These are phyloP conservation scores for Chionomys nivalis DNA, from an alignment of 2,113 vertebrate species.

Conservation along the genomic window DNA sequence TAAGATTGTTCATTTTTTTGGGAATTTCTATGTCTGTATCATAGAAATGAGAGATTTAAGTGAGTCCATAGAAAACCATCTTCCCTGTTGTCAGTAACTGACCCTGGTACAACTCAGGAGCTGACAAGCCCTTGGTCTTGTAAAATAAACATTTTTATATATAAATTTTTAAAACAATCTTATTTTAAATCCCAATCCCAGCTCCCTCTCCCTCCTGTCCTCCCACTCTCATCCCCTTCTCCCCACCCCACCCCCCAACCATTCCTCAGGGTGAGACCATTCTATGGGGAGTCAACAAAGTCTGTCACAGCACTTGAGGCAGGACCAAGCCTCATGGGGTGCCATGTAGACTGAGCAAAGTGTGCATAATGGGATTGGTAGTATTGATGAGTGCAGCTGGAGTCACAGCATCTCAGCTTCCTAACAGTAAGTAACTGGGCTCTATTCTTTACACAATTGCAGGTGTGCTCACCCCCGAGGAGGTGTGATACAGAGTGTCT, in stretches of 20 bases:
- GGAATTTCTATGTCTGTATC: constrained; percentile 17
- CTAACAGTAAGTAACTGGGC: not conserved
- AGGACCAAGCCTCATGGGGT: too few species aligned
- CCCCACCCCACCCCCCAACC: too few species aligned
- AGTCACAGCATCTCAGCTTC: not conserved
- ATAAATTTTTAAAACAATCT: too few species aligned
- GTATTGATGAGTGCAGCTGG: not conserved
- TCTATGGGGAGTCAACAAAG: too few species aligned
- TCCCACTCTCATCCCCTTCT: too few species aligned
- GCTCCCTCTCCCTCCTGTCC: too few species aligned
- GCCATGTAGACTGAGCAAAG: too few species aligned
- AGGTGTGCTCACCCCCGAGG: constrained; percentile 94
- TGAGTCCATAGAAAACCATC: not conserved
- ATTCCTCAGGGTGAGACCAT: too few species aligned
- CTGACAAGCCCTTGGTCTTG: not conserved
- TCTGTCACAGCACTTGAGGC: too few species aligned
- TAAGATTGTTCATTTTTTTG: constrained; percentile 54
- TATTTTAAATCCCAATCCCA: too few species aligned
- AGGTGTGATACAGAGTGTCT: constrained; percentile 97
- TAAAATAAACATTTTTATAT: not conserved
- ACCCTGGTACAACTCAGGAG: not conserved
- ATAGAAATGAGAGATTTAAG: constrained; percentile 48
- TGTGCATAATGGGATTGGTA: not conserved
- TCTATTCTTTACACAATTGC: constrained; percentile 57
- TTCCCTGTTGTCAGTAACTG: not conserved